Conservation (phyloP, 1,140 invertebrate genomes). For the Nasonia vitripennis region DNA sequence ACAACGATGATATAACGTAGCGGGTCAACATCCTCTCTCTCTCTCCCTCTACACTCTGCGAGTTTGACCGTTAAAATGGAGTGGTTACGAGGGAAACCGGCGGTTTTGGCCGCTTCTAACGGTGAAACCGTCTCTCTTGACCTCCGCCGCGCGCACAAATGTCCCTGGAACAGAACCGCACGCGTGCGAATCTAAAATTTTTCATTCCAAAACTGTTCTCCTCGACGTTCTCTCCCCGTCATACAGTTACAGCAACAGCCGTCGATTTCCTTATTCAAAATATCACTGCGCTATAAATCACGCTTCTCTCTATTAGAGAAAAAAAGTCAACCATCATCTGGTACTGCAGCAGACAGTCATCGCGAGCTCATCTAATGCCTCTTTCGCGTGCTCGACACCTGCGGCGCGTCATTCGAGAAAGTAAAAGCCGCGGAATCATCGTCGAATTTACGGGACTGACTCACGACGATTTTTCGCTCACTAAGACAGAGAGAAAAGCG, state of each 20-base stretch:
- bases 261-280: not conserved
- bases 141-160: not conserved
- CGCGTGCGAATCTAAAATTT: not conserved
- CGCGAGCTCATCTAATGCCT: not conserved
- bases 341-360: too few species aligned
- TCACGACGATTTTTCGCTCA: too few species aligned
- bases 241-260: not conserved
- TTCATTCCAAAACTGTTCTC: not conserved
- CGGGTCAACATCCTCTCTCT: constrained; percentile 18
- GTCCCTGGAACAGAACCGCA: not conserved
- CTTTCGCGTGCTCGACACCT: not conserved
- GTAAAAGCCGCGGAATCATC: not conserved
- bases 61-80: constrained; percentile 36
- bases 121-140: not conserved
- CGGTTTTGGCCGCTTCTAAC: not conserved
- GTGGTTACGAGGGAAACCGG: not conserved
- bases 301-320: not conserved
- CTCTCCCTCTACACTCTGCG: not conserved
- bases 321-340: not conserved
- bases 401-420: not conserved
- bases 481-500: not conserved
- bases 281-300: not conserved
- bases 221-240: not conserved
- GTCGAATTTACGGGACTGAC: not conserved
- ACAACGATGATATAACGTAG: not conserved